A percentile compares a stretch with the other conserved stretches of the same genome.
Conservation (phyloP, 2,888 invertebrate species). For the Pyralis farinalis region DNA sequence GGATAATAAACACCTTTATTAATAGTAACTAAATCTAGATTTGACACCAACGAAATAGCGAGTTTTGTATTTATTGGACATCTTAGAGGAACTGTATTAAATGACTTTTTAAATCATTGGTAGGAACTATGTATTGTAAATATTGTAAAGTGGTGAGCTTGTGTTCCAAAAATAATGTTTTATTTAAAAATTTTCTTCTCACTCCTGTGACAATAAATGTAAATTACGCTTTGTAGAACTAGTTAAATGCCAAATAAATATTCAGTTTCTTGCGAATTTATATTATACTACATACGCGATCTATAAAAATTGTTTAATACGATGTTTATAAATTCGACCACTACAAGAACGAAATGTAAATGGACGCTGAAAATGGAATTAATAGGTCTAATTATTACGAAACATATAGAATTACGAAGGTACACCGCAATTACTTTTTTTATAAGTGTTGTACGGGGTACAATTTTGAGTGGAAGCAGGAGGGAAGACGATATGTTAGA, state of each 20-base stretch:
- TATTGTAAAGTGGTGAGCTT: constrained; percentile 26
- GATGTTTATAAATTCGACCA: neutral
- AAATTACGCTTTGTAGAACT: constrained; percentile 76
- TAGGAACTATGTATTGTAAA: constrained; percentile 14
- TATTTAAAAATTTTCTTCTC: constrained; percentile 57
- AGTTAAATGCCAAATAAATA: constrained; percentile 60
- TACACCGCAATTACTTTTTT: neutral
- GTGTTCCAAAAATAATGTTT: constrained; percentile 27
- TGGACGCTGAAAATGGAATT: neutral
- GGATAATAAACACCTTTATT: neutral
- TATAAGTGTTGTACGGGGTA: neutral
- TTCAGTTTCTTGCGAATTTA: constrained; percentile 20
- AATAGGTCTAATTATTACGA: neutral
- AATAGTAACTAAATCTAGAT: neutral
- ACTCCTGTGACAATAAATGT: constrained; percentile 79
- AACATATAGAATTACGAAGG: neutral
- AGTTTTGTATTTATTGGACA: constrained; percentile 30
- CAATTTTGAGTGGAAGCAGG: neutral
- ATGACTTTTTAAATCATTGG: constrained; percentile 32
- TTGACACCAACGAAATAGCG: constrained; percentile 9
- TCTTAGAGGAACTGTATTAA: constrained; percentile 17
- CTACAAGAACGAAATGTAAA: too few relatives aligned
- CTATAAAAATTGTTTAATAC: neutral
- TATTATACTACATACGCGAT: neutral
- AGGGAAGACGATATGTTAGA: neutral